phyloP scores from a whole-genome alignment of 2,797 vertebrate genomes.

The Hippopotamyrus pictus region DNA sequence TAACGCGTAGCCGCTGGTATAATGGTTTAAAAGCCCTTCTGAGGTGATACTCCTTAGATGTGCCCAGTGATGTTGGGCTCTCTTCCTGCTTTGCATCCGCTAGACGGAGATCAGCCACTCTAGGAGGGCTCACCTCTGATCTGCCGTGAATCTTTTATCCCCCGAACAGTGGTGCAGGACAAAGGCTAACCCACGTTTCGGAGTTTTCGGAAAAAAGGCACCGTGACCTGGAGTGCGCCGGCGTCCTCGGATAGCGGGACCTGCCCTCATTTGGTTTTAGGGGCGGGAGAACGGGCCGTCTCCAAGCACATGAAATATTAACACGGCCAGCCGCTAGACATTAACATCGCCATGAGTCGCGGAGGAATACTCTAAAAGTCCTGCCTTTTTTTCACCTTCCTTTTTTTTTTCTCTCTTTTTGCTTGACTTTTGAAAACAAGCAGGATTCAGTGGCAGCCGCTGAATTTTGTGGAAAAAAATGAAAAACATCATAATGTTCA shows the following conservation, averaged over 20 bases:
- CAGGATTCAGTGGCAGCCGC: not conserved
- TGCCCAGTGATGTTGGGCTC: not conserved
- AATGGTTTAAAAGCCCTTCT: constrained; percentile 3
- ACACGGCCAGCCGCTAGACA: not conserved
- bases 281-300: not conserved
- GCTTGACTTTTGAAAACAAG: not conserved
- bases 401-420: not conserved
- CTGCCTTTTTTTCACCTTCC: not conserved
- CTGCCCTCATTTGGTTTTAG: not conserved
- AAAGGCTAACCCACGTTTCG: not conserved
- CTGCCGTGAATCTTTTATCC: not conserved
- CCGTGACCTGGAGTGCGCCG: not conserved
- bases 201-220: not conserved
- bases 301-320: not conserved
- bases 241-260: not conserved
- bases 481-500: not conserved
- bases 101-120: not conserved
- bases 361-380: not conserved
- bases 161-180: not conserved
- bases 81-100: not conserved
- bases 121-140: not conserved
- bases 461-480: not conserved
- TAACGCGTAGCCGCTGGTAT: not conserved
- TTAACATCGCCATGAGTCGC: not conserved
- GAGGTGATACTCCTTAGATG: not conserved